Percentiles rank a stretch among this genome's conserved stretches.
These are phyloP conservation scores for Condylura cristata DNA, from an alignment of 2,113 vertebrate genomes.

Conservation along the genomic window DNA sequence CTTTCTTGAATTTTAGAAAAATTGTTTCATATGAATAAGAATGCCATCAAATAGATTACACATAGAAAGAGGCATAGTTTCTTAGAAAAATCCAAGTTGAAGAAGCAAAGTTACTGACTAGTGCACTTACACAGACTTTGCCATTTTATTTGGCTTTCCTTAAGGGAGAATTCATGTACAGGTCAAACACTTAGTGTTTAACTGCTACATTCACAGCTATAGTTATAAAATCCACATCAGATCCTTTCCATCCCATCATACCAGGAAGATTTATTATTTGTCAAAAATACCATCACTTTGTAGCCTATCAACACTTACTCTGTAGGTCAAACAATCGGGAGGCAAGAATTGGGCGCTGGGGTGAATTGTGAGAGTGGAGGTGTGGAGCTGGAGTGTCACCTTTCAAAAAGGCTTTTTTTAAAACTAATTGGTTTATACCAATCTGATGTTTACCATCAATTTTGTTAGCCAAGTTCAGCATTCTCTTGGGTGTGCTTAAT, in stretches of 20 bases:
- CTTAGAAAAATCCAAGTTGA: not conserved
- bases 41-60: not conserved
- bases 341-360: too few species aligned
- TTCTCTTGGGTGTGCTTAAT: not conserved
- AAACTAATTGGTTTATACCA: not conserved
- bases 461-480: slow-evolving; percentile 5
- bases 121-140: not conserved
- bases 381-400: not conserved
- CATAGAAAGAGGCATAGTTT: slow-evolving; percentile 2
- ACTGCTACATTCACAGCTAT: not conserved
- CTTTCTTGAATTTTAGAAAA: not conserved
- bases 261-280: not conserved
- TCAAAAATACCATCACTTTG: not conserved
- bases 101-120: not conserved
- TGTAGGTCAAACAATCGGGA: not conserved
- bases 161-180: not conserved
- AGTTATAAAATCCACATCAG: not conserved
- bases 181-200: not conserved
- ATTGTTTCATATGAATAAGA: not conserved
- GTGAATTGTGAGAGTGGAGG: too few species aligned
- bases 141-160: slow-evolving; percentile 4
- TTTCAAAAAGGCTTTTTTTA: slow-evolving; percentile 2
- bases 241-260: not conserved
- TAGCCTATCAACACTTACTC: not conserved
- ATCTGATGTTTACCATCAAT: not conserved